Base-by-base conservation (phyloP, 2,888 invertebrate species). In the Elysia crispata region DNA sequence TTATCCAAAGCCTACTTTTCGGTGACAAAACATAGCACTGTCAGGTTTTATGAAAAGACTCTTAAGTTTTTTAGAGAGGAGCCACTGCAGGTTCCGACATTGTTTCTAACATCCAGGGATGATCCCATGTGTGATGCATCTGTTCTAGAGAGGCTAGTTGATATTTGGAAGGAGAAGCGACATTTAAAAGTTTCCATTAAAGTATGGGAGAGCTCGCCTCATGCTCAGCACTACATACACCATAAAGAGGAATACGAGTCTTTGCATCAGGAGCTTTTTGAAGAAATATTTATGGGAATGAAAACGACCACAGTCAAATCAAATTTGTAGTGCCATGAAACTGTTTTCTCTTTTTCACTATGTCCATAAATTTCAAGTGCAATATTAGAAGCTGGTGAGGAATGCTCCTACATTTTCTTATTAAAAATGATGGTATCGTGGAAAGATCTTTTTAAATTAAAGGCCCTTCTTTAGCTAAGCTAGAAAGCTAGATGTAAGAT, bases 61-160 rank as follows among this genome's bases (percentile, higher is more conserved):
- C 76, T 88, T 15, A 76, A 83, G 30, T 62, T 82, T 23, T 86
- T 86, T 69, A 79, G 81, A 60, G 81, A 84, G 30, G 80, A 79
- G 1, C 88, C 87, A 0, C 57, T 85, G 11, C 31, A 80, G 30
- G 84, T 86, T 18, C 88, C 88, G 0, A 86, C 86, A 11, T 79
- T 88, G 74, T 80, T 87, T 49, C 85, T 85, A 28, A 86, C 83
- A 57, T 85, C 84, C 25, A 77, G 79, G 69, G 82, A 88, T 80
- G 89, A 89, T 77, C 86, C 86, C 0, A 84, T 89, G 84, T 84
- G 86, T 60, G 86, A 87, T 30, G 81, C 80, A n/a, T 80, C 80
- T 6, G 79, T 80, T 0, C 72, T 87, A 11, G 75, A 84, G 11
- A 79, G 73, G 15, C 76, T 87, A 67, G 76, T 86, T 8, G 33